Percentiles rank a stretch among this genome's conserved stretches.
Evolutionary conservation across 2,888 invertebrate species (phyloP).

Genomic region (Chaetoderma sp.): DNA sequence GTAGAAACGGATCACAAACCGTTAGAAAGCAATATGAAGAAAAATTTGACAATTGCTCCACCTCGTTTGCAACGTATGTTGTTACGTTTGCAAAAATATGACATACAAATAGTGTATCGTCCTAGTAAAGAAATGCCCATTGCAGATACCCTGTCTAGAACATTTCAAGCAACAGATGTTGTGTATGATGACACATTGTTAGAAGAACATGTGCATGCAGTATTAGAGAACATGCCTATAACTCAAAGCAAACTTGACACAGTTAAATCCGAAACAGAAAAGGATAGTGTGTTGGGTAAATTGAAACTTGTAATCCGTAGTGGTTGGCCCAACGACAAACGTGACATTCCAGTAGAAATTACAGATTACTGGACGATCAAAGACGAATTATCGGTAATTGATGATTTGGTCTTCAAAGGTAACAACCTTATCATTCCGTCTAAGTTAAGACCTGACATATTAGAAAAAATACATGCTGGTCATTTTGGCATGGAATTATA

Average conservation of each 20-base stretch:
- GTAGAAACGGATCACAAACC: conserved; percentile 37
- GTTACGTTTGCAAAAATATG: neutral
- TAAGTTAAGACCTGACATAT: neutral
- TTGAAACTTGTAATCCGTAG: too few species aligned
- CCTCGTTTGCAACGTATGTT: conserved; percentile 5
- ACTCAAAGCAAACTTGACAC: neutral
- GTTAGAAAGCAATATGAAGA: conserved; percentile 20
- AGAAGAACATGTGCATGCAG: too few species aligned
- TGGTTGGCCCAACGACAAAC: too few species aligned
- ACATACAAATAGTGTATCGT: neutral
- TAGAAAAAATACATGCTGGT: conserved; percentile 14
- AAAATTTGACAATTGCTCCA: neutral
- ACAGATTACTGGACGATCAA: conserved; percentile 17
- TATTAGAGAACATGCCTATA: neutral
- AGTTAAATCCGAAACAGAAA: too few species aligned
- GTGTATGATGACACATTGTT: too few species aligned
- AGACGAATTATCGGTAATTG: conserved; percentile 15
- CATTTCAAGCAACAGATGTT: too few species aligned
- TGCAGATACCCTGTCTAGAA: too few species aligned
- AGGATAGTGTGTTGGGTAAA: too few species aligned
- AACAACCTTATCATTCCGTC: conserved; percentile 19
- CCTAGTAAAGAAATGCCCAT: conserved; percentile 5
- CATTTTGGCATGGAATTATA: conserved; percentile 27
- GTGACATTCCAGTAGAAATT: too few species aligned
- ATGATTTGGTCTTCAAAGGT: conserved; percentile 12